These are phyloP conservation scores for Python bivittatus DNA, from an alignment of 2,113 vertebrate genomes.

Conservation along the genomic window DNA sequence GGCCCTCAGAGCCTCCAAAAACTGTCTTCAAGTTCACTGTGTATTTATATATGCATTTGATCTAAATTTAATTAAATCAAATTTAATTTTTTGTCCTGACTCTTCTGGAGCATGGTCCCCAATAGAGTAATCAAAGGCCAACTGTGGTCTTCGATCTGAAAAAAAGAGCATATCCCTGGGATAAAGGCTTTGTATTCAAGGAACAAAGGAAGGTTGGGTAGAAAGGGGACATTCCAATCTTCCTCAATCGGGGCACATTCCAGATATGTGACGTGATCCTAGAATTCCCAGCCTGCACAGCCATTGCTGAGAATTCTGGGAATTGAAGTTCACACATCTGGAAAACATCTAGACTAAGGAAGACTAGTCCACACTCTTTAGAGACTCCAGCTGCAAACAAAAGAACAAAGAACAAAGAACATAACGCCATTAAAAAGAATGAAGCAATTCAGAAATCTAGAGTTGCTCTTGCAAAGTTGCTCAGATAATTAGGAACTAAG, in stretches of 20 bases:
- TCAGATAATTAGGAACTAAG: neutral
- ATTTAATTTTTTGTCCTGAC: neutral
- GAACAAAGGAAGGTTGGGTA: neutral
- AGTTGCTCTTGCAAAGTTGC: neutral
- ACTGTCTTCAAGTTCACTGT: neutral
- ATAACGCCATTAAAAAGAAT: neutral
- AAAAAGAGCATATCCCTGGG: neutral
- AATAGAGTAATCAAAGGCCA: neutral
- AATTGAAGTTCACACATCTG: neutral
- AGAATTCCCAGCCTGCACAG: neutral
- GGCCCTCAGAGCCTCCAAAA: neutral
- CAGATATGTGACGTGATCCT: neutral
- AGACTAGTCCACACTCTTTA: neutral
- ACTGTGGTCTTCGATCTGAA: neutral
- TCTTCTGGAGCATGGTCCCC: neutral
- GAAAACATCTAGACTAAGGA: neutral
- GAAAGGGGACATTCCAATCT: neutral
- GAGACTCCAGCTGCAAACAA: neutral
- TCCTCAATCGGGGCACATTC: neutral
- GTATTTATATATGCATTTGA: neutral
- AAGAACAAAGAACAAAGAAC: neutral
- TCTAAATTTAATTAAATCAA: neutral
- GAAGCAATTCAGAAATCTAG: neutral
- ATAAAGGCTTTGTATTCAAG: neutral
- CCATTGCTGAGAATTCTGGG: neutral